Evolutionary conservation across 2,888 invertebrate genomes (phyloP), one percentile per base, ranked within the genome.

Genomic region (Agonum fuliginosum): DNA sequence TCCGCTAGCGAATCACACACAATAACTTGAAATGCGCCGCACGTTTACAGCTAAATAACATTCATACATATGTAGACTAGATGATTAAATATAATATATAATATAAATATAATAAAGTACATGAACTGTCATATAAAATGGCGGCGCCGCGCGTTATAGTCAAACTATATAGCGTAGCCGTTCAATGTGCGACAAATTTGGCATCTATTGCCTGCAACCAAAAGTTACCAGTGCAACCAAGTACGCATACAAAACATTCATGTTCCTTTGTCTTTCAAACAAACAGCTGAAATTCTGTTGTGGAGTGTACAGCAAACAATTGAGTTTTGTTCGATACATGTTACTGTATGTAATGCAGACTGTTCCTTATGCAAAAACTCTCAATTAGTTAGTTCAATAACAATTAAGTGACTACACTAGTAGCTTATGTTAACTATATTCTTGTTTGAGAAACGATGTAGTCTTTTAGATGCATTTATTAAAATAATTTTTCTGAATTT

Each of bases 161-260:
- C 10, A 54, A 70, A 77, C 77, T 77, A 58, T 77, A 58, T 37
- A 51, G 20, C 43, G 1, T n/a, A 12, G 37, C 24, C 70, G 77
- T 77, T 77, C 54, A 76, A 69, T 75, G 62, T 74, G 77, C 69
- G 70, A 77, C 69, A 69, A 72, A 70, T 46, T 62, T 43, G 70
- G 70, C 77, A 10, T 37, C 43, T 30, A 41, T n/a, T 43, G 77
- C 70, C 77, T 70, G 37, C 70, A 84, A 86, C 85, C 85, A 84
- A 84, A 84, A 86, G 86, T 86, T 86, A 86, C 86, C 86, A 86
- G 84, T 86, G 85, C 85, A 85, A 86, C 85, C 86, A 86, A 85
- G 84, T 85, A 84, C 84, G 84, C 86, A 86, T 86, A 86, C 86
- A 86, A 86, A 86, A 83, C 83, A 83, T 83, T 80, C 70, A 81